Conservation (phyloP, 2,113 vertebrate genomes). For the Notothenia coriiceps region DNA sequence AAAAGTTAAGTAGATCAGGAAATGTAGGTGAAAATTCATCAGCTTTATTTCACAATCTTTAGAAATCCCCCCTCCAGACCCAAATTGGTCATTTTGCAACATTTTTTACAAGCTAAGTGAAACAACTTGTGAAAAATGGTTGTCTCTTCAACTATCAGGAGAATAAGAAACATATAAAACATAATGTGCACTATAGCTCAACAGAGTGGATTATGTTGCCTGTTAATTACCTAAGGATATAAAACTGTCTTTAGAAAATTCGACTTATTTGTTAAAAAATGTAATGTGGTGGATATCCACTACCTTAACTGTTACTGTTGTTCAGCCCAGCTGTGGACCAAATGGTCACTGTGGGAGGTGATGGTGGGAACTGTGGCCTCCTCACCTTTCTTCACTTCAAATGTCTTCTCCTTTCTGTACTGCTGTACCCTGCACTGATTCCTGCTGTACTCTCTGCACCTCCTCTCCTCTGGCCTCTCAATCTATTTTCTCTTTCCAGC, state of each 20-base stretch:
- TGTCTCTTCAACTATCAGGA: too few species aligned
- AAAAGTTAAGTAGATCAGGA: too few species aligned
- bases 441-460: slow-evolving; percentile 11
- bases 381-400: slow-evolving; percentile 40
- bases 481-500: slow-evolving; percentile 2
- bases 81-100: not conserved
- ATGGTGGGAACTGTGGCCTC: slow-evolving; percentile 43
- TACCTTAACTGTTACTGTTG: not conserved
- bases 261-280: not conserved
- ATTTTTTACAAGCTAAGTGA: not conserved
- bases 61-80: not conserved
- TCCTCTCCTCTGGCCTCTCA: slow-evolving; percentile 23
- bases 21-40: too few species aligned
- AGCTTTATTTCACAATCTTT: not conserved
- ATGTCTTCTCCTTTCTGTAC: slow-evolving; percentile 43
- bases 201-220: not conserved
- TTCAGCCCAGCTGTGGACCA: slow-evolving; percentile 30
- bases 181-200: not conserved
- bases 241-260: slow-evolving; percentile 5
- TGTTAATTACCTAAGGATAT: not conserved
- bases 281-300: not conserved
- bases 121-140: too few species aligned
- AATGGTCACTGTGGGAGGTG: slow-evolving; percentile 30
- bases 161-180: not conserved
- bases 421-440: slow-evolving; percentile 34